Evolutionary conservation across 35 echinoderm and acorn worm species (phyloP).

Genomic region (Holothuria glaberrima): DNA sequence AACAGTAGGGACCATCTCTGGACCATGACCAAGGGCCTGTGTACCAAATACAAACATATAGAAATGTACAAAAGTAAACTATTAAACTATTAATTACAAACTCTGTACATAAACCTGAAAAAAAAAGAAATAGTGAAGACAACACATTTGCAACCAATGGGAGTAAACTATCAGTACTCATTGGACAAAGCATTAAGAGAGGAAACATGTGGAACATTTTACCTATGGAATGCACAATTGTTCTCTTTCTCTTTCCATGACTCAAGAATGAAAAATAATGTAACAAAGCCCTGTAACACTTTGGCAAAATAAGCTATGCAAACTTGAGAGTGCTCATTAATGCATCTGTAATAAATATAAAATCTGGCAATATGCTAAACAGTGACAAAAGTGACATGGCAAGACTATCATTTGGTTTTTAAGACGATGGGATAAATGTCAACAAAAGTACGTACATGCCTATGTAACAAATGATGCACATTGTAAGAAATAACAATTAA

Average conservation of each 20-base stretch:
- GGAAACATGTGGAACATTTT: neutral
- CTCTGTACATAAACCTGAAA: too few relatives aligned
- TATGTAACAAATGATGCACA: neutral
- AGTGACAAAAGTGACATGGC: slow-evolving; percentile 5
- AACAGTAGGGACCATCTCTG: too few relatives aligned
- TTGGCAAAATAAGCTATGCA: neutral
- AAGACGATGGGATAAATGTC: neutral
- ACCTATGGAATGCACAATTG: too few relatives aligned
- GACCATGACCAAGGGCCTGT: too few relatives aligned
- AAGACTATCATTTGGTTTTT: slow-evolving; percentile 21
- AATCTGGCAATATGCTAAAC: neutral
- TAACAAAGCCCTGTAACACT: neutral
- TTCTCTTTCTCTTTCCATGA: neutral
- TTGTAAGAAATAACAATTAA: neutral
- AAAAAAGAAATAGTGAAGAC: too few relatives aligned
- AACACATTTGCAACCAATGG: too few relatives aligned
- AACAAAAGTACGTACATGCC: neutral
- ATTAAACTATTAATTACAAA: too few relatives aligned
- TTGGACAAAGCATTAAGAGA: neutral
- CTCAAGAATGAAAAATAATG: neutral
- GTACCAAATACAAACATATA: too few relatives aligned
- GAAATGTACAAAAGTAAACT: too few relatives aligned
- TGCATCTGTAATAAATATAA: slow-evolving; percentile 9
- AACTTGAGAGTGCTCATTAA: neutral
- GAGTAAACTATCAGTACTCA: too few relatives aligned